Evolutionary conservation across 2,797 vertebrate species (phyloP), one percentile per base, ranked within the genome.

Genomic region (Bufotes viridis): DNA sequence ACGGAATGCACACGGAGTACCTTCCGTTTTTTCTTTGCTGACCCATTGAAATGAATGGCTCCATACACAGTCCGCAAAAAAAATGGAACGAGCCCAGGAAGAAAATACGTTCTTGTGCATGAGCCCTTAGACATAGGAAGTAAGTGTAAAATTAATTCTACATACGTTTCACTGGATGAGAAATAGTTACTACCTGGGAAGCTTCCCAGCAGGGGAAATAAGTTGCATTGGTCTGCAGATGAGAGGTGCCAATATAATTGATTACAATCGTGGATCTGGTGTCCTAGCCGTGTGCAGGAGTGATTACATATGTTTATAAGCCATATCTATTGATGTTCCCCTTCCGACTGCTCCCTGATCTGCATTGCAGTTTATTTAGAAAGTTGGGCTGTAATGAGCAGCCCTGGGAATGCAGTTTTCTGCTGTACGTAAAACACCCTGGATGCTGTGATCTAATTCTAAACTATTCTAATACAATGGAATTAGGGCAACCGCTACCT

Each of bases 331-430:
- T 86, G 88, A 89, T 89, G 86, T 82, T 82, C 60, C 61, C 69
- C 72, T 82, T 34, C 79, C 78, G 74, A 82, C 70, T 81, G 84
- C 61, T 89, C 79, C 88, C 60, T 78, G 79, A 89, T 89, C 88
- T 89, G 83, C 84, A 89, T 89, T 84, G 86, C 86, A 86, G 88
- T 86, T 86, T 89, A 89, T 85, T 89, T 89, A 89, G 80, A 78
- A 79, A 83, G 70, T 55, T 70, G 84, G 11, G 51, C 72, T 60
- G 82, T 89, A 89, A 89, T 89, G 88, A 89, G 88, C 70, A 86
- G 88, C 88, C n/a, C 55, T 82, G 88, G 84, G 88, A 89, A 78
- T 86, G 72, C 22, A 53, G 61, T 86, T 82, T 86, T 81, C 34
- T 55, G 57, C 49, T 60, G 51, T 49, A 61, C 74, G 86, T 89